These are phyloP conservation scores for Montipora capitata DNA, from an alignment of 92 coral and sea anemone genomes.

Conservation along the genomic window DNA sequence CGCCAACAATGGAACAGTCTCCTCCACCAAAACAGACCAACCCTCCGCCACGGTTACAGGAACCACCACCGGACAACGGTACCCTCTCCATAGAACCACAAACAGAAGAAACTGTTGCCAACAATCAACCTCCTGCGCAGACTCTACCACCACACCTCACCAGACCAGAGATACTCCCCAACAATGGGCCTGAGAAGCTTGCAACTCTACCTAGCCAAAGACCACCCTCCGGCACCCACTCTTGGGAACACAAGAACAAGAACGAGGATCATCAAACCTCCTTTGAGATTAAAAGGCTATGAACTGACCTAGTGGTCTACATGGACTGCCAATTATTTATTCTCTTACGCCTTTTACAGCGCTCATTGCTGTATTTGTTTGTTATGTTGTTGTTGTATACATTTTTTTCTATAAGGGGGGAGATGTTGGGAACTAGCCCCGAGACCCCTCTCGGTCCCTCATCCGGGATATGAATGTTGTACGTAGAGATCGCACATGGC, in stretches of 20 bases:
- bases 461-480: no score
- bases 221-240: background rate
- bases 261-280: constrained; percentile 7
- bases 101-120: background rate
- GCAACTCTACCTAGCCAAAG: constrained; percentile 2
- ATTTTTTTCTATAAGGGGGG: constrained; percentile 20
- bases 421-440: constrained; percentile 25
- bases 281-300: background rate
- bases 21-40: background rate
- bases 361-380: background rate
- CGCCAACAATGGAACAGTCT: constrained; percentile 5
- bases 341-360: background rate
- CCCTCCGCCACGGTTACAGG: background rate
- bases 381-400: constrained; percentile 8
- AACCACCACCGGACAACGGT: constrained; percentile 1
- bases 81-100: background rate
- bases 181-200: background rate
- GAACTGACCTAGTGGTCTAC: constrained; percentile 29
- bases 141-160: background rate
- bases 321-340: constrained; percentile 3
- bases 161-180: background rate
- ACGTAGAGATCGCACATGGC: no score
- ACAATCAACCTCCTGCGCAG: constrained; percentile 1
- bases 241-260: background rate
- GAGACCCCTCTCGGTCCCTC: no score